These are phyloP conservation scores for Stomatorhinus ivindoensis DNA, from an alignment of 2,113 vertebrate genomes.

Conservation along the genomic window DNA sequence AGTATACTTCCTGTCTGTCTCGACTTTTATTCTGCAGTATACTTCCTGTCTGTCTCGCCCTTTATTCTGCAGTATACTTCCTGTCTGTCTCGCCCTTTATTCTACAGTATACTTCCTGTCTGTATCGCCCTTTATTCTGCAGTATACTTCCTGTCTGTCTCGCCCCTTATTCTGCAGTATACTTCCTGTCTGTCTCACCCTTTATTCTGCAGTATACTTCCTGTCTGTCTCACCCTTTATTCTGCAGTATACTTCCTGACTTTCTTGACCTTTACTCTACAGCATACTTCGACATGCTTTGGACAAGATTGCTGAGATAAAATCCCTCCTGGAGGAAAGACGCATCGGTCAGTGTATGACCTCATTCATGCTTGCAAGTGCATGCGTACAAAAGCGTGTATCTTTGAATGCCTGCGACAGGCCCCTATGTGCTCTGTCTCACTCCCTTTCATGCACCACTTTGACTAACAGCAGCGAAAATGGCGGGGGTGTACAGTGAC, in stretches of 20 bases:
- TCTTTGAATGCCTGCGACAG: not conserved
- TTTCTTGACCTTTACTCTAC: not conserved
- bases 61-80: conserved; percentile 43
- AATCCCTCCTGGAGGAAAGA: conserved; percentile 79
- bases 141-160: conserved; percentile 64
- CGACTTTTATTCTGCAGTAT: conserved; percentile 56
- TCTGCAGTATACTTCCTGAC: not conserved
- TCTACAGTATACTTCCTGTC: conserved; percentile 66
- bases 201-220: too few relatives aligned
- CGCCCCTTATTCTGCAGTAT: too few relatives aligned
- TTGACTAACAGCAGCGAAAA: conserved; percentile 68
- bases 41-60: conserved; percentile 38
- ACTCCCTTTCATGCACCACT: not conserved
- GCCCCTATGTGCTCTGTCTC: not conserved
- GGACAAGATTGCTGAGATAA: conserved; percentile 87
- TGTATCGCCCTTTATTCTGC: not conserved
- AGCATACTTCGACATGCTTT: conserved; percentile 80
- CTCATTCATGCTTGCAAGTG: not conserved
- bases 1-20: not conserved
- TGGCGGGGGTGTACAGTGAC: conserved; percentile 77
- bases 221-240: not conserved
- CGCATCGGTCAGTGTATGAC: conserved; percentile 69
- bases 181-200: too few relatives aligned
- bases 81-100: not conserved
- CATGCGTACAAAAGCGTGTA: not conserved